These are phyloP conservation scores for Heliocidaris tuberculata DNA, from an alignment of 35 echinoderm and acorn worm species.

Conservation along the genomic window DNA sequence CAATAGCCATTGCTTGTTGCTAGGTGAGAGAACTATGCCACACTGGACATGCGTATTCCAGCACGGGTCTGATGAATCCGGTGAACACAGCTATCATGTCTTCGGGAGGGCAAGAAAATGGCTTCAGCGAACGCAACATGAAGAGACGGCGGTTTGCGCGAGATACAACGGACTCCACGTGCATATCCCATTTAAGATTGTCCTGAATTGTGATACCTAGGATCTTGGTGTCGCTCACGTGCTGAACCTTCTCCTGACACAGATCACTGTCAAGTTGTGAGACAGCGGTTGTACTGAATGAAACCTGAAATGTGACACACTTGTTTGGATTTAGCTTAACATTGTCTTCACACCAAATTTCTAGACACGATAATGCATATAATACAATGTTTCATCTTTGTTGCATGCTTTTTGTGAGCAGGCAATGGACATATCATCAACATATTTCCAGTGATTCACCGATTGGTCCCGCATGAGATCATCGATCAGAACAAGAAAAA, in stretches of 20 bases:
- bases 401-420: neutral
- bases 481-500: constrained; percentile 29
- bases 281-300: constrained; percentile 22
- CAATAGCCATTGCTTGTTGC: neutral
- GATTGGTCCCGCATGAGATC: neutral
- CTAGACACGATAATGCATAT: neutral
- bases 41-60: constrained; percentile 55
- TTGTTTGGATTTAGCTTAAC: constrained; percentile 46
- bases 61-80: constrained; percentile 34
- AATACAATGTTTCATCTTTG: neutral
- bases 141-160: constrained; percentile 28
- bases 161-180: constrained; percentile 20
- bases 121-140: neutral
- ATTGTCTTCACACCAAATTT: constrained; percentile 20
- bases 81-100: constrained; percentile 38
- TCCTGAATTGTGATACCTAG: constrained; percentile 30
- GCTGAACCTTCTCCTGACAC: constrained; percentile 3
- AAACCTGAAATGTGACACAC: constrained; percentile 25
- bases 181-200: constrained; percentile 50
- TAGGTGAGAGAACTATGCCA: constrained; percentile 33
- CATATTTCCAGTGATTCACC: constrained; percentile 21
- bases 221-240: neutral
- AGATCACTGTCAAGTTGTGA: neutral
- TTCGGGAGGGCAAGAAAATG: neutral
- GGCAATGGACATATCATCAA: constrained; percentile 47